Conservation (phyloP, 1,140 invertebrate genomes). For the Drosophila navojoa region DNA sequence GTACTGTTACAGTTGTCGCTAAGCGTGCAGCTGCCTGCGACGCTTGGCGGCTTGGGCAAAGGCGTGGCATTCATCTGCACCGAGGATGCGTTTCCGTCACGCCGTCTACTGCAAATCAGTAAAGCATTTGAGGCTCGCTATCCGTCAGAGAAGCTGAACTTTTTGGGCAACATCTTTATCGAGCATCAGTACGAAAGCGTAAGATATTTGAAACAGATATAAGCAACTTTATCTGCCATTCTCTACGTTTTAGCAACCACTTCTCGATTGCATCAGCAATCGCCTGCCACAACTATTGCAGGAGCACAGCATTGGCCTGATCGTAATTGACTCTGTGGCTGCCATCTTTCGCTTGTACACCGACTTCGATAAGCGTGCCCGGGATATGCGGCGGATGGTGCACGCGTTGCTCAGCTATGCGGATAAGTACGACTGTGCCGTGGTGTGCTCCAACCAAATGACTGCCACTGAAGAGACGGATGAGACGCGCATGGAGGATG, state of each 20-base stretch:
- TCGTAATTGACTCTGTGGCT: conserved; percentile 91
- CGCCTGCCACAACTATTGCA: conserved; percentile 85
- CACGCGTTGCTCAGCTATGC: conserved; percentile 86
- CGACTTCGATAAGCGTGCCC: conserved; percentile 85
- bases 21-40: conserved; percentile 73
- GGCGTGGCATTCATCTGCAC: conserved; percentile 91
- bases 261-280: conserved; percentile 86
- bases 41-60: conserved; percentile 78
- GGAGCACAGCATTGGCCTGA: conserved; percentile 86
- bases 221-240: not conserved
- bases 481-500: conserved; percentile 58
- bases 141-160: conserved; percentile 60
- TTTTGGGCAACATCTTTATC: conserved; percentile 73
- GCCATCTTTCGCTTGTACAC: conserved; percentile 89
- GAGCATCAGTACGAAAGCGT: conserved; percentile 85
- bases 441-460: conserved; percentile 91
- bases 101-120: conserved; percentile 86
- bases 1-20: conserved; percentile 89
- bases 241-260: conserved; percentile 17
- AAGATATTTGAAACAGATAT: conserved; percentile 58
- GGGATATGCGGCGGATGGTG: conserved; percentile 86
- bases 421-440: conserved; percentile 85
- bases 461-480: conserved; percentile 59
- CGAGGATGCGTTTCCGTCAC: conserved; percentile 90
- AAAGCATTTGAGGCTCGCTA: conserved; percentile 65